Conservation (phyloP, 1,140 invertebrate genomes). For the Caenorhabditis tropicalis region DNA sequence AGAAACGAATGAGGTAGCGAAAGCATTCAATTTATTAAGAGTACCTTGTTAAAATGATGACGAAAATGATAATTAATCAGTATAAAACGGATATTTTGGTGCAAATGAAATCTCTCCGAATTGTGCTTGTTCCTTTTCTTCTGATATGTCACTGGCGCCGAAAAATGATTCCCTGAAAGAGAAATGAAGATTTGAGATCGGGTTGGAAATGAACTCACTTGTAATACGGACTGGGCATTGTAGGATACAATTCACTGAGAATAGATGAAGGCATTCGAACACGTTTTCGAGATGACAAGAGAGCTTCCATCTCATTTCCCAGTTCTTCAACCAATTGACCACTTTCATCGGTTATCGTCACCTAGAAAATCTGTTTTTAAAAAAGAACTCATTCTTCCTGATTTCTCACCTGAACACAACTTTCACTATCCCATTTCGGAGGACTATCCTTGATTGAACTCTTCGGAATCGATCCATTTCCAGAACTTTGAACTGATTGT, state of each 20-base stretch:
- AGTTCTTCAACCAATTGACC: slow-evolving; percentile 59
- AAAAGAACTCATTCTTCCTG: too few relatives aligned
- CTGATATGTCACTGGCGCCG: slow-evolving; percentile 66
- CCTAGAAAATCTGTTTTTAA: too few relatives aligned
- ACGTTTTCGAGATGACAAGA: slow-evolving; percentile 63
- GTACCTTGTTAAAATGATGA: not conserved
- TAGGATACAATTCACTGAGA: slow-evolving; percentile 68
- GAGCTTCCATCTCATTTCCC: slow-evolving; percentile 57
- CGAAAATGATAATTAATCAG: slow-evolving; percentile 25
- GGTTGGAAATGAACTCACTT: slow-evolving; percentile 53
- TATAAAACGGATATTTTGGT: slow-evolving; percentile 72
- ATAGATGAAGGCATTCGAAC: slow-evolving; percentile 71
- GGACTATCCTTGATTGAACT: slow-evolving; percentile 46
- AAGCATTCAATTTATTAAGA: not conserved
- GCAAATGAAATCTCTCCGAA: slow-evolving; percentile 65
- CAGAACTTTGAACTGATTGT: slow-evolving; percentile 6
- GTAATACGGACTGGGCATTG: slow-evolving; percentile 69
- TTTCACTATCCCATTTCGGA: slow-evolving; percentile 33
- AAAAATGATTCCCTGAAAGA: slow-evolving; percentile 69
- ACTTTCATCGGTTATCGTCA: slow-evolving; percentile 67
- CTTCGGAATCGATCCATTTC: slow-evolving; percentile 1
- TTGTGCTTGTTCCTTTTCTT: slow-evolving; percentile 68
- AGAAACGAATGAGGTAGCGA: too few relatives aligned
- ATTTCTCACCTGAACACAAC: slow-evolving; percentile 48
- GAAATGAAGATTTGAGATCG: not conserved